Conservation (phyloP, 2,113 vertebrate species). For the Hypomesus transpacificus region DNA sequence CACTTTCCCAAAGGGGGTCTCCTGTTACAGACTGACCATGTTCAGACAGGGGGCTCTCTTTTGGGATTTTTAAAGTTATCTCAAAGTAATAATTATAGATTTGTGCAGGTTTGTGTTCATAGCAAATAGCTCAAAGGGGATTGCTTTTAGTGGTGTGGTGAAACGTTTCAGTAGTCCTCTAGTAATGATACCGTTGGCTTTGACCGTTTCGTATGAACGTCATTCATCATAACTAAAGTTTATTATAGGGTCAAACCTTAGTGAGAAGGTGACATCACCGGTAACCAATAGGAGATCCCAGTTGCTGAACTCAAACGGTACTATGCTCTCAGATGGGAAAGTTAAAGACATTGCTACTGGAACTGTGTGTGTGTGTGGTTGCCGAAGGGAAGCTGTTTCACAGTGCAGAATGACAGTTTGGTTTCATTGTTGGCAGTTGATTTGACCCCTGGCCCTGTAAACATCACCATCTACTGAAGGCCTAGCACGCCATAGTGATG, state of each 20-base stretch:
- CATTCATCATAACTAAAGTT: background rate
- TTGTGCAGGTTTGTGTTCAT: too few species aligned
- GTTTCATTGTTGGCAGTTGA: too few species aligned
- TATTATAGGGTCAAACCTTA: background rate
- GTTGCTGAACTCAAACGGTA: constrained; percentile 10
- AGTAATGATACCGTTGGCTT: too few species aligned
- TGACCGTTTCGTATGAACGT: background rate
- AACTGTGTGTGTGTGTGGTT: background rate
- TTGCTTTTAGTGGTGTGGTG: too few species aligned
- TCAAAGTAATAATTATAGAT: too few species aligned
- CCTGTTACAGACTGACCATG: background rate
- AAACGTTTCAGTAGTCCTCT: too few species aligned
- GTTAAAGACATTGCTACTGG: background rate
- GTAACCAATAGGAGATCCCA: background rate
- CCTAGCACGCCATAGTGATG: background rate
- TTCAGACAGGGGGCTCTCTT: too few species aligned
- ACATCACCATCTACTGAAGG: background rate
- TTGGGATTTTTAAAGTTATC: too few species aligned
- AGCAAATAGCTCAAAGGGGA: too few species aligned
- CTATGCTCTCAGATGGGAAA: background rate
- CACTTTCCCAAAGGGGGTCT: background rate
- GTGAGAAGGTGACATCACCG: constrained; percentile 5
- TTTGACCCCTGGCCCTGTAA: background rate
- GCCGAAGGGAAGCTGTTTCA: background rate
- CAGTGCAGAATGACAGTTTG: too few species aligned